Evolutionary conservation across 2,797 vertebrate species (phyloP).

Genomic region (Galaxias olidus): DNA sequence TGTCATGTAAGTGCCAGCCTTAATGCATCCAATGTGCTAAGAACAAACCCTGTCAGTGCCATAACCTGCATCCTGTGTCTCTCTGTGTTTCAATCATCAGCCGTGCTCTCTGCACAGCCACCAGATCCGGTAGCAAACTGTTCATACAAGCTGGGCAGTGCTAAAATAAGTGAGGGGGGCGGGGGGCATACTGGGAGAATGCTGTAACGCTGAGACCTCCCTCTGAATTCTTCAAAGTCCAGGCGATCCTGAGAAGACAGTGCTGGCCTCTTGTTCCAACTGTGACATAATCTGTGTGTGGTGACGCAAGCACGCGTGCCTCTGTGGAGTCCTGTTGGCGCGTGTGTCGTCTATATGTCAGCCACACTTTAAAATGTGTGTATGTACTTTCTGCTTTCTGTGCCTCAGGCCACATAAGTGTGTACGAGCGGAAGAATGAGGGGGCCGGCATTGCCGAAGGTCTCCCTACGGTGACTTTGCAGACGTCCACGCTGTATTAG

Average conservation of each 20-base stretch:
- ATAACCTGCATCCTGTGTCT: constrained; percentile 30
- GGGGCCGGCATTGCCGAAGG: constrained; percentile 7
- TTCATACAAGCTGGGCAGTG: constrained; percentile 29
- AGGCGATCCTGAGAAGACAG: constrained; percentile 54
- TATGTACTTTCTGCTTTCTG: background rate
- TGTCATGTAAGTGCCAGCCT: constrained; percentile 28
- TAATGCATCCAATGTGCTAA: constrained; percentile 5
- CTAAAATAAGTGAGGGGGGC: constrained; percentile 51
- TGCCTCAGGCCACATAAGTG: background rate
- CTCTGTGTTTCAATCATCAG: constrained; percentile 27
- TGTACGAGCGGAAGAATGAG: background rate
- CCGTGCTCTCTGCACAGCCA: background rate
- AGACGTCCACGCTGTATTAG: constrained; percentile 50
- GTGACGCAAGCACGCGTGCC: constrained; percentile 12
- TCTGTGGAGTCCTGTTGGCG: constrained; percentile 11
- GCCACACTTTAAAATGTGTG: background rate
- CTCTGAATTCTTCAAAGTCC: constrained; percentile 63
- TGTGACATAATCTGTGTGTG: constrained; percentile 26
- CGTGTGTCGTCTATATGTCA: background rate
- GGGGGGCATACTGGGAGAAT: constrained; percentile 64
- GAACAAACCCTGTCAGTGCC: background rate
- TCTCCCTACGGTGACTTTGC: constrained; percentile 25
- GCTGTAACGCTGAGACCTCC: constrained; percentile 54
- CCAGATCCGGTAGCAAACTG: constrained; percentile 19
- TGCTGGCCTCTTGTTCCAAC: constrained; percentile 55